Percentiles rank a stretch among this genome's conserved stretches.
Evolutionary conservation across 2,797 vertebrate species (phyloP).

Genomic region (Saxicola maurus): DNA sequence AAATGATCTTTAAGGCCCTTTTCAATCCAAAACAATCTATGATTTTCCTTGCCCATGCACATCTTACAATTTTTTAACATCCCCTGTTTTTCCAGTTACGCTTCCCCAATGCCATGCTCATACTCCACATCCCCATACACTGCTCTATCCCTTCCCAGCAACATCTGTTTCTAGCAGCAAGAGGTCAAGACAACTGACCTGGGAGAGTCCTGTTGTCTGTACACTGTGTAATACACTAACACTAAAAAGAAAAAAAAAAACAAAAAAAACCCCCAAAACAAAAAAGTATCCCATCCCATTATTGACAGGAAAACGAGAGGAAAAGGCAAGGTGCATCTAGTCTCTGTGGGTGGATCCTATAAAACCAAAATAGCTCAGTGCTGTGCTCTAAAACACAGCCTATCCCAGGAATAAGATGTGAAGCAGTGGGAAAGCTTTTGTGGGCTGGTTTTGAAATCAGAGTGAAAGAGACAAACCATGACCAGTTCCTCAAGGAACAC

Average conservation of each 20-base stretch:
- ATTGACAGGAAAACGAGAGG: background rate
- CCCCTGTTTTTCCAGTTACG: background rate
- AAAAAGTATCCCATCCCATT: rapidly evolving
- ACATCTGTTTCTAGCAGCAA: background rate
- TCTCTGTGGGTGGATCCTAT: background rate
- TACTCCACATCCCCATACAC: background rate
- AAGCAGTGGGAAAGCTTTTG: background rate
- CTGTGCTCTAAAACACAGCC: background rate
- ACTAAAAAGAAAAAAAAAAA: background rate
- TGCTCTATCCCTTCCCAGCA: background rate
- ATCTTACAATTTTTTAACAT: background rate
- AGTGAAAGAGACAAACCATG: background rate
- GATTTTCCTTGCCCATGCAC: background rate
- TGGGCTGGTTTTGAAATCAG: background rate
- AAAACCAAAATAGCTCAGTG: background rate
- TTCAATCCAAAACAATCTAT: background rate
- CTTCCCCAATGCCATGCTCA: background rate
- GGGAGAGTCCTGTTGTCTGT: background rate
- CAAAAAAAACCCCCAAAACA: background rate
- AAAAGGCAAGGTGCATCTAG: background rate
- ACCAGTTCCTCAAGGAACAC: background rate
- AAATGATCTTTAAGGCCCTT: background rate
- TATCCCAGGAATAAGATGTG: background rate
- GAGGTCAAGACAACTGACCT: background rate
- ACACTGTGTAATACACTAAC: background rate